These are phyloP conservation scores for Aphaenogaster rudis DNA, from an alignment of 1,140 invertebrate species.

Conservation along the genomic window DNA sequence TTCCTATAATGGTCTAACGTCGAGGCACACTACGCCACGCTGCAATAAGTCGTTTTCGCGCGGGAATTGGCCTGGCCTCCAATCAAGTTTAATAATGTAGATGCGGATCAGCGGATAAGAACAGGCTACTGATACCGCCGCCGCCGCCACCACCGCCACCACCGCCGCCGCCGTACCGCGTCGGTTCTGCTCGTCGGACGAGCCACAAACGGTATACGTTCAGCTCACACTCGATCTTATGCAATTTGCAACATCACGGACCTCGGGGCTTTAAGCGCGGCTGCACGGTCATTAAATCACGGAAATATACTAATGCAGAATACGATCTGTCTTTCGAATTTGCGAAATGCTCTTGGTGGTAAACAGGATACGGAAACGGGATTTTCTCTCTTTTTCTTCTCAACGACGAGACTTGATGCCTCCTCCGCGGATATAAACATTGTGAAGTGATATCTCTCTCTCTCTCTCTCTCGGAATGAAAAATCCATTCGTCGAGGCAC, in stretches of 20 bases:
- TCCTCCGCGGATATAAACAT: neutral
- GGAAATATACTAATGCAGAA: constrained; percentile 3
- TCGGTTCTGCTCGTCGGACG: constrained; percentile 58
- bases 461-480: neutral
- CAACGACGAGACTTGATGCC: neutral
- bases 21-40: constrained; percentile 52
- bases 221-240: constrained; percentile 62
- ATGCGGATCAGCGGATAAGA: constrained; percentile 71
- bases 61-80: constrained; percentile 69
- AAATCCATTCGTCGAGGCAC: neutral
- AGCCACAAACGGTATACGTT: constrained; percentile 58
- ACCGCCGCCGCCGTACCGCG: constrained; percentile 5
- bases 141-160: constrained; percentile 23
- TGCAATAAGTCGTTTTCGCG: constrained; percentile 69
- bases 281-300: constrained; percentile 36
- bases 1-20: constrained; percentile 64
- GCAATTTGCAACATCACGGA: constrained; percentile 64
- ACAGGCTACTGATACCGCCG: constrained; percentile 70
- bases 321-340: neutral
- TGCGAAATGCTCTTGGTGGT: neutral
- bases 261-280: constrained; percentile 25
- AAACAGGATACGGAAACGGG: neutral
- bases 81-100: constrained; percentile 72
- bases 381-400: neutral
- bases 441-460: neutral